These are phyloP conservation scores for Sparidentex hasta DNA, from an alignment of 2,797 vertebrate species.

Conservation along the genomic window DNA sequence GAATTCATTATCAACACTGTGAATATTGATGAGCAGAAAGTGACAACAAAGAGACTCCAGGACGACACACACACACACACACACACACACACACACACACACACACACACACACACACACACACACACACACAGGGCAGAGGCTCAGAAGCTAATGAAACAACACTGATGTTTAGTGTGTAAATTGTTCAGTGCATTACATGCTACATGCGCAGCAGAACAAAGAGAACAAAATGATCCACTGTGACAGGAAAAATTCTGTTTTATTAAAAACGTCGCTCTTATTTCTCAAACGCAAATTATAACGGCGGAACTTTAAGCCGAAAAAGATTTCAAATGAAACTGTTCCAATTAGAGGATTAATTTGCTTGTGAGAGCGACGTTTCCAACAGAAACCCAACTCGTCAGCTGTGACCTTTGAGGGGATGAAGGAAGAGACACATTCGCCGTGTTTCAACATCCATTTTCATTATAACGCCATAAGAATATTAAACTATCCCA, in stretches of 20 bases:
- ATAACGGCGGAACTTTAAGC: background rate
- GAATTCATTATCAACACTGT: slow-evolving; percentile 64
- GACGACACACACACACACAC: background rate
- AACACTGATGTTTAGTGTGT: background rate
- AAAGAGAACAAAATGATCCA: background rate
- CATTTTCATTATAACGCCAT: too few species aligned
- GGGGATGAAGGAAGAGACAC: background rate
- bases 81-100: too few species aligned
- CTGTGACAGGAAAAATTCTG: background rate
- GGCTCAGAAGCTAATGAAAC: background rate
- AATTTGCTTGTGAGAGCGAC: background rate
- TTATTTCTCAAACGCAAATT: background rate
- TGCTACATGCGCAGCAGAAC: background rate
- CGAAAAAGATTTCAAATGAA: background rate
- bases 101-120: background rate
- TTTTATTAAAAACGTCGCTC: background rate
- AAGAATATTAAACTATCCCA: background rate
- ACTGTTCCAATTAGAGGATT: too few species aligned
- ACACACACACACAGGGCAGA: background rate
- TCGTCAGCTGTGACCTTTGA: background rate
- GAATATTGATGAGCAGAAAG: slow-evolving; percentile 68
- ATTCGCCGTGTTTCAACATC: background rate
- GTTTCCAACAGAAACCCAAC: background rate
- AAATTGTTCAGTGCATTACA: background rate
- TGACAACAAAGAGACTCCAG: slow-evolving; percentile 66